A percentile compares a stretch with the other conserved stretches of the same genome.
Conservation (phyloP, 2,797 vertebrate species). For the Eulemur rubriventer region DNA sequence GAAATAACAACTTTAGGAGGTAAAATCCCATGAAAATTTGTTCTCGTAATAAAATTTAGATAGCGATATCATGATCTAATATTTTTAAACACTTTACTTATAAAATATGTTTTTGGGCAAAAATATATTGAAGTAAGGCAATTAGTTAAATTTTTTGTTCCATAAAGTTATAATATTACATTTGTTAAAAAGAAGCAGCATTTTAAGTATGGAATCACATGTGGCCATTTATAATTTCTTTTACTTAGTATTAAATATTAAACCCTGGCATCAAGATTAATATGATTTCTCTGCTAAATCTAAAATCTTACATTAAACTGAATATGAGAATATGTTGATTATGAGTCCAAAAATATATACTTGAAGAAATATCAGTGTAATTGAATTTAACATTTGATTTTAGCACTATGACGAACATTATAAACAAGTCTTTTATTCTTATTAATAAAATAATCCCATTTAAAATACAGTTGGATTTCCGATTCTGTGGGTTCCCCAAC, state of each 20-base stretch:
- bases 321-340: not conserved
- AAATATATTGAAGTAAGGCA: not conserved
- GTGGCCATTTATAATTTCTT: not conserved
- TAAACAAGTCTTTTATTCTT: not conserved
- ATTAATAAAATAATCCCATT: not conserved
- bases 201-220: not conserved
- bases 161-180: not conserved
- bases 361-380: not conserved
- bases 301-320: not conserved
- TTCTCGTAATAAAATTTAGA: not conserved
- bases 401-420: not conserved
- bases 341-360: not conserved
- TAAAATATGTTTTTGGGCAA: not conserved
- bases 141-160: not conserved
- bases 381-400: not conserved
- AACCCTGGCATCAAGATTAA: not conserved
- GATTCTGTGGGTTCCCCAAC: not conserved
- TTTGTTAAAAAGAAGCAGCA: not conserved
- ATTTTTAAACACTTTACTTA: not conserved
- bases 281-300: not conserved
- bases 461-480: not conserved
- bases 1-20: not conserved
- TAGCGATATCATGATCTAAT: not conserved
- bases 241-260: not conserved
- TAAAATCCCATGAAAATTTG: not conserved